Evolutionary conservation across 2,113 vertebrate genomes (phyloP).

Genomic region (Vidua macroura): DNA sequence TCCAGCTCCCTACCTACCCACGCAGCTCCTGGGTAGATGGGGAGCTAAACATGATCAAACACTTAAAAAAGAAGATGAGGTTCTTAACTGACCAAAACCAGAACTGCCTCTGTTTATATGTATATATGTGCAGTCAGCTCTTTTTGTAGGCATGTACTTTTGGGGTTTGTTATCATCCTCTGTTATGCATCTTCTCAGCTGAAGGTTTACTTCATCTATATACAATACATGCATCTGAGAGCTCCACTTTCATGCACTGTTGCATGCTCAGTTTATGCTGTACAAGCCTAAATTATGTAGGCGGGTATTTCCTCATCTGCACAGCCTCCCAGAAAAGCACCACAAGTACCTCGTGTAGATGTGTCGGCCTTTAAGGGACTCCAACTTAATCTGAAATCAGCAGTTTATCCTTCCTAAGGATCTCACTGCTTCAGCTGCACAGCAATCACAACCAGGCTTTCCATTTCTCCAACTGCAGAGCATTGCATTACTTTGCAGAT

Average conservation of each 20-base stretch:
- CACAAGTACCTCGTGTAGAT: not conserved
- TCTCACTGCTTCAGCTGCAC: not conserved
- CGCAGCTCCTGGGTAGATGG: fast-evolving
- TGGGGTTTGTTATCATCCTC: not conserved
- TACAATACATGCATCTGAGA: not conserved
- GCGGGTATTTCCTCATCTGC: not conserved
- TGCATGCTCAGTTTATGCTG: not conserved
- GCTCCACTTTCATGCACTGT: not conserved
- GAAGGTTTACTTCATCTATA: not conserved
- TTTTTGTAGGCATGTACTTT: not conserved
- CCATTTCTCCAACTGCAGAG: not conserved
- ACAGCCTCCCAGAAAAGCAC: not conserved
- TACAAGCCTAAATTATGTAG: not conserved
- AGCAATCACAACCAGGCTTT: not conserved
- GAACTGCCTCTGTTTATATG: not conserved
- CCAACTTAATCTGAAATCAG: not conserved
- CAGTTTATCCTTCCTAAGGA: not conserved
- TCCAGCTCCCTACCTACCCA: not conserved
- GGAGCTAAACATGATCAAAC: not conserved
- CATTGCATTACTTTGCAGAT: not conserved
- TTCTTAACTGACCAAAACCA: not conserved
- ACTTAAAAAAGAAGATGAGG: not conserved
- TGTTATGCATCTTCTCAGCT: not conserved
- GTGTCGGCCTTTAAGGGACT: not conserved
- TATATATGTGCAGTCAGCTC: not conserved